Conservation (phyloP, 2,888 invertebrate species). For the Dromius quadrimaculatus region DNA sequence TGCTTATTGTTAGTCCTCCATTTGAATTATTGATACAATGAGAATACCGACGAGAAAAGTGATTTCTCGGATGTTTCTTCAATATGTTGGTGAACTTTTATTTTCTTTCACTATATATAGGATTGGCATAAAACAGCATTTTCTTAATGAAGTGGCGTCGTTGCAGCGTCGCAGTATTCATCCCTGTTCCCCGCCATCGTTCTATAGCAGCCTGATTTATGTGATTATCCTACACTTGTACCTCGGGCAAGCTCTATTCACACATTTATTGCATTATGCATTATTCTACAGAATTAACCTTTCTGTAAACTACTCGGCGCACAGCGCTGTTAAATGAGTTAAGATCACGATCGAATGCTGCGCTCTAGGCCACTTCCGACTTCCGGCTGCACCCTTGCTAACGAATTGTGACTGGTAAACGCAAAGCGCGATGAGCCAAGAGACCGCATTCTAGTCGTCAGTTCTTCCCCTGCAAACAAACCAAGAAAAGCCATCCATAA, state of each 20-base stretch:
- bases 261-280: constrained; percentile 53
- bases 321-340: constrained; percentile 52
- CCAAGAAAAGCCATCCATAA: constrained; percentile 1
- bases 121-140: no score
- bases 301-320: constrained; percentile 44
- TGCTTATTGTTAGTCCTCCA: no score
- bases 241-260: constrained; percentile 50
- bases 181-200: no score
- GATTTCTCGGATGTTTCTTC: no score
- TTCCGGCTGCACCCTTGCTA: constrained; percentile 5
- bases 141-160: no score
- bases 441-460: constrained; percentile 6
- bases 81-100: no score
- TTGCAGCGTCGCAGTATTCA: no score
- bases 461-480: not conserved
- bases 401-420: constrained; percentile 35
- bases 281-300: constrained; percentile 52
- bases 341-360: constrained; percentile 43
- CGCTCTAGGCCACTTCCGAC: constrained; percentile 15
- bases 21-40: no score
- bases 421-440: constrained; percentile 17
- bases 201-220: constrained; percentile 53
- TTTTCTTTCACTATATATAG: no score
- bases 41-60: no score
- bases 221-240: constrained; percentile 53